phyloP scores from a whole-genome alignment of 2,888 invertebrate species.

The Erebia epiphron region DNA sequence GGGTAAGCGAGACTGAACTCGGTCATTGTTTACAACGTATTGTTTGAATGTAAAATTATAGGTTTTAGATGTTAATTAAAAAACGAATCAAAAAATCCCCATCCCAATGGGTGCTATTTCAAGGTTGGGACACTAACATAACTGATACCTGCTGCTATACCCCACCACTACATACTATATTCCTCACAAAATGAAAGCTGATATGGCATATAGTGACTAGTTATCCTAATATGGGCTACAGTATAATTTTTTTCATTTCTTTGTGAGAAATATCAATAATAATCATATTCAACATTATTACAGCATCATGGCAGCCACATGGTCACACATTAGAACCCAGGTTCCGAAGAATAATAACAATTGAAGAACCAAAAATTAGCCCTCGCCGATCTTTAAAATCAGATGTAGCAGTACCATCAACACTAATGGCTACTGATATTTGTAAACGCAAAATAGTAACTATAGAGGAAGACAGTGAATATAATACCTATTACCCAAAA shows the following conservation, averaged over 20 bases:
- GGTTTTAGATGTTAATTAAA: no score
- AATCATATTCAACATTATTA: slow-evolving; percentile 2
- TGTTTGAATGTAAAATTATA: background rate
- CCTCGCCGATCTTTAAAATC: slow-evolving; percentile 58
- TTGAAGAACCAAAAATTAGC: slow-evolving; percentile 54
- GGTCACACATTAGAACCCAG: slow-evolving; percentile 56
- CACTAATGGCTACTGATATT: slow-evolving; percentile 49
- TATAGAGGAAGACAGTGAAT: slow-evolving; percentile 66
- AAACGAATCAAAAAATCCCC: no score
- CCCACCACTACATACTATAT: no score
- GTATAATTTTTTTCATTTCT: no score
- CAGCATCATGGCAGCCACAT: slow-evolving; percentile 56
- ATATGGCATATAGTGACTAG: no score
- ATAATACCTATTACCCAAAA: slow-evolving; percentile 55
- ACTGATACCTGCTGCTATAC: no score
- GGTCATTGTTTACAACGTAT: background rate
- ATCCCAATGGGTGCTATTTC: no score
- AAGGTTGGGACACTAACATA: background rate
- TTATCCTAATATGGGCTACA: no score
- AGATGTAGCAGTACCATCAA: slow-evolving; percentile 43
- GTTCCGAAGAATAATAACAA: slow-evolving; percentile 59
- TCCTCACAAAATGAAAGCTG: no score
- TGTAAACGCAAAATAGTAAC: slow-evolving; percentile 66
- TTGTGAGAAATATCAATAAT: background rate
- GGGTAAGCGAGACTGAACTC: slow-evolving; percentile 52